phyloP scores from a whole-genome alignment of 2,888 invertebrate species.

The Limulus polyphemus region DNA sequence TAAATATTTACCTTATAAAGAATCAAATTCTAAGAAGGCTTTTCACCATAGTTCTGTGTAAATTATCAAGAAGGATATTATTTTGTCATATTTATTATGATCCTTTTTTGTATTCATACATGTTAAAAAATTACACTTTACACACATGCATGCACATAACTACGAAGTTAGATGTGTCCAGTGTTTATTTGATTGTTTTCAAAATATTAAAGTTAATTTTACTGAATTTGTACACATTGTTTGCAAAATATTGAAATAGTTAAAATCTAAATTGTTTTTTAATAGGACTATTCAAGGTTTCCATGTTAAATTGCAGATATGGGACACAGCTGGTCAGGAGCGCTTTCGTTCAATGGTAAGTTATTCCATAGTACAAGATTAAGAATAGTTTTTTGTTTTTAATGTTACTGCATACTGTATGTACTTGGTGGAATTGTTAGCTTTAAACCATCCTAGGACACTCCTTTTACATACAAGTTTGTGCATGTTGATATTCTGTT shows the following conservation, averaged over 20 bases:
- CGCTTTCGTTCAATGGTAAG: slow-evolving; percentile 64
- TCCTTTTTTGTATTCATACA: no score
- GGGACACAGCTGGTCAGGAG: slow-evolving; percentile 83
- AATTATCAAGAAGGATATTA: no score
- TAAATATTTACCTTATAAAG: no score
- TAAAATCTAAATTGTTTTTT: not conserved
- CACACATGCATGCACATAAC: no score
- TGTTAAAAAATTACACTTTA: no score
- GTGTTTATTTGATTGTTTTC: slow-evolving; percentile 8
- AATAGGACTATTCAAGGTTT: not conserved
- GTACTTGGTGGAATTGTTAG: no score
- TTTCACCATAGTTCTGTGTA: no score
- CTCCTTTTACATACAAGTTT: not conserved
- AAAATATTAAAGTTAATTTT: not conserved
- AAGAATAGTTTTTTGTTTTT: not conserved
- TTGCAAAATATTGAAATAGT: not conserved
- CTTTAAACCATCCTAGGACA: no score
- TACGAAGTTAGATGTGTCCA: no score
- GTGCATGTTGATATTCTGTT: not conserved
- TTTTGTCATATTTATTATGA: no score
- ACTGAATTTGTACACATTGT: slow-evolving; percentile 12
- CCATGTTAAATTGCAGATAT: slow-evolving; percentile 48
- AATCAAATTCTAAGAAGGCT: no score
- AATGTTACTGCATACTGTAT: no score
- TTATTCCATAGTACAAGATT: not conserved